Percentiles rank a stretch among this genome's conserved stretches.
These are phyloP conservation scores for Malurus melanocephalus DNA, from an alignment of 2,113 vertebrate genomes.

Conservation along the genomic window DNA sequence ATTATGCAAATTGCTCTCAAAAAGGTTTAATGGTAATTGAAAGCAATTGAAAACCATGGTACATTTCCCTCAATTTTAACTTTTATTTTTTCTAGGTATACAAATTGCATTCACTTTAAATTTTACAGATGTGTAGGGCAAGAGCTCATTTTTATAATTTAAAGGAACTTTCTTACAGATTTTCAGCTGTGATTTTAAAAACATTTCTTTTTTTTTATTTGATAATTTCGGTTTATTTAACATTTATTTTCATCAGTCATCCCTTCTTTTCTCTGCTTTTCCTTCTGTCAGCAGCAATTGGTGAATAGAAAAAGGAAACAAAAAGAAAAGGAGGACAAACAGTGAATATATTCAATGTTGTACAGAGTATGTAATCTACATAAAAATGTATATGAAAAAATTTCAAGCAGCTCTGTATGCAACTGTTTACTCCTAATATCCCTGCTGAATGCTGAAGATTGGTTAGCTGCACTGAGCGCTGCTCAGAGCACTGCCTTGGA, in stretches of 20 bases:
- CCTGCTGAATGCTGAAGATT: background rate
- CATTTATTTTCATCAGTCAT: background rate
- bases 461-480: background rate
- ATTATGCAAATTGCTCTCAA: slow-evolving; percentile 77
- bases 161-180: background rate
- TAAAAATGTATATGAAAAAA: background rate
- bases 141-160: background rate
- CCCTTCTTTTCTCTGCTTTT: background rate
- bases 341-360: background rate
- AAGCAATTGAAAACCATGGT: slow-evolving; percentile 75
- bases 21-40: slow-evolving; percentile 82
- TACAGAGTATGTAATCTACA: background rate
- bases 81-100: slow-evolving; percentile 34
- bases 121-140: slow-evolving; percentile 46
- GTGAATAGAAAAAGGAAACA: background rate
- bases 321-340: background rate
- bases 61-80: slow-evolving; percentile 71
- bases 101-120: slow-evolving; percentile 37
- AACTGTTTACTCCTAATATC: background rate
- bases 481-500: background rate
- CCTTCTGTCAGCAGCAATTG: background rate
- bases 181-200: background rate
- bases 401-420: background rate
- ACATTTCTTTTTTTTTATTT: background rate
- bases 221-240: background rate